Percentiles rank a stretch among this genome's conserved stretches.
Evolutionary conservation across 2,113 vertebrate genomes (phyloP).

Genomic region (Hemichromis elongatus): DNA sequence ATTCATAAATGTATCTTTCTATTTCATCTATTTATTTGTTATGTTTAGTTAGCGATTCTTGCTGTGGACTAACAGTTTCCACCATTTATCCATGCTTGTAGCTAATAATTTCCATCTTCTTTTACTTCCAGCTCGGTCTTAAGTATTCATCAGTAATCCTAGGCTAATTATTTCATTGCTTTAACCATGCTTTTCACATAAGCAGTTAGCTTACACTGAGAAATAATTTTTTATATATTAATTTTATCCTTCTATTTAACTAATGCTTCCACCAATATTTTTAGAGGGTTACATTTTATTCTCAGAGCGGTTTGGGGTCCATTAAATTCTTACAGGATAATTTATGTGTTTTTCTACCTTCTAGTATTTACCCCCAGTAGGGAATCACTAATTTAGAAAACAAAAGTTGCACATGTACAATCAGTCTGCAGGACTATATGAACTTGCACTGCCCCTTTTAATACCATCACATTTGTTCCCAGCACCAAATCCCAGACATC

Average conservation of each 20-base stretch:
- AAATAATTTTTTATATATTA: not conserved
- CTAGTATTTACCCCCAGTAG: not conserved
- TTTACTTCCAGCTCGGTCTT: too few relatives aligned
- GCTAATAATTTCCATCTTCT: too few relatives aligned
- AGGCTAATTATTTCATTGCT: too few relatives aligned
- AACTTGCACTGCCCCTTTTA: not conserved
- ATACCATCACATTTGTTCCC: not conserved
- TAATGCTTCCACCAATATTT: fast-evolving
- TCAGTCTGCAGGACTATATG: not conserved
- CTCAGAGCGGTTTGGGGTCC: not conserved
- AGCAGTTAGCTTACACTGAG: not conserved
- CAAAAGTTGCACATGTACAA: not conserved
- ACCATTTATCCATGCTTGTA: not conserved
- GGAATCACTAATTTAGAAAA: not conserved
- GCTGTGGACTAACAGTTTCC: not conserved
- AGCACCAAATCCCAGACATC: not conserved
- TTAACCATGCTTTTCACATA: not conserved
- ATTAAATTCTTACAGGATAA: not conserved
- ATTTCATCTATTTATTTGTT: not conserved
- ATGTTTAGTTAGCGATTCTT: not conserved
- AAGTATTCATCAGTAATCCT: too few relatives aligned
- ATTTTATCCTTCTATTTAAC: not conserved
- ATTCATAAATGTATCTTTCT: not conserved
- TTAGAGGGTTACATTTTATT: not conserved
- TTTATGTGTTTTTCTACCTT: not conserved